A percentile compares a stretch with the other conserved stretches of the same genome.
These are phyloP conservation scores for Tetragonisca angustula DNA, from an alignment of 2,888 invertebrate genomes.

Conservation along the genomic window DNA sequence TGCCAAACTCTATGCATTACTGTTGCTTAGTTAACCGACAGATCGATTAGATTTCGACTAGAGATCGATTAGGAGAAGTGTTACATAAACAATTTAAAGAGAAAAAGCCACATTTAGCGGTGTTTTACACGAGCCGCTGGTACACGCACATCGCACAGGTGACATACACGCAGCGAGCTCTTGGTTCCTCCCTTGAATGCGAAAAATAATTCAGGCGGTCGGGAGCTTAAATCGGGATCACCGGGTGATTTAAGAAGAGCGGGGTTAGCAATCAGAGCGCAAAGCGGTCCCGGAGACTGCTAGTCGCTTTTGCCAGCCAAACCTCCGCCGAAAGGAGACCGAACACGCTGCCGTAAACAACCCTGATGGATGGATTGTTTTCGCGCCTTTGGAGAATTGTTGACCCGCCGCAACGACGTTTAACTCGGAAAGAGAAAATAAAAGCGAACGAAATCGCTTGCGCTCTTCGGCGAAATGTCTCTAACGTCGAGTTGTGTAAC, in stretches of 20 bases:
- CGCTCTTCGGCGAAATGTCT: background rate
- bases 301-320: constrained; percentile 21
- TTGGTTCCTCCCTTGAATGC: background rate
- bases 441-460: constrained; percentile 14
- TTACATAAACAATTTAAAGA: background rate
- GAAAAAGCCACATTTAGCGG: background rate
- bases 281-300: constrained; percentile 25
- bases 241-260: constrained; percentile 55
- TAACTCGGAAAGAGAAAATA: constrained; percentile 35
- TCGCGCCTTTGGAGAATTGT: constrained; percentile 73
- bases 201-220: constrained; percentile 41
- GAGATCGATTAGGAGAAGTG: too few relatives aligned
- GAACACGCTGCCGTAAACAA: constrained; percentile 68
- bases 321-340: constrained; percentile 20
- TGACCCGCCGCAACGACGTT: constrained; percentile 53
- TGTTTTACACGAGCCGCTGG: background rate
- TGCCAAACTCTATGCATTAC: constrained; percentile 15
- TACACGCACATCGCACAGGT: background rate
- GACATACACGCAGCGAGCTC: background rate
- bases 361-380: constrained; percentile 77
- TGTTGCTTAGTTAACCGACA: background rate
- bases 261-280: constrained; percentile 49
- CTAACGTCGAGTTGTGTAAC: background rate
- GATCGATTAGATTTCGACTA: constrained; percentile 8
- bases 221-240: constrained; percentile 42